A percentile compares a stretch with the other conserved stretches of the same genome.
Evolutionary conservation across 2,797 vertebrate genomes (phyloP).

Genomic region (Novumbra hubbsi): DNA sequence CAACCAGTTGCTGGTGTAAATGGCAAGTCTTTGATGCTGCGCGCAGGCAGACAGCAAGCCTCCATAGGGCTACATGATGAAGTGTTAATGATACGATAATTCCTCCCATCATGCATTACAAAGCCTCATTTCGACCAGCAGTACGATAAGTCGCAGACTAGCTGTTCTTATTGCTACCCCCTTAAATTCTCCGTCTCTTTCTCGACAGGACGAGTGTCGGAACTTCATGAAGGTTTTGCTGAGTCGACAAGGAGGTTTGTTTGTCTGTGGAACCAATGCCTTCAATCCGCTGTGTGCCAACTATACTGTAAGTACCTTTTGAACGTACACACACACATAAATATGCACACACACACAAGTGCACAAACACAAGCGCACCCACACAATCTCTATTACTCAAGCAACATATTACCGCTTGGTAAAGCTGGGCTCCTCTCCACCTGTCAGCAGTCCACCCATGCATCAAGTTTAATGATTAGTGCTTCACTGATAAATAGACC

Average conservation of each 20-base stretch:
- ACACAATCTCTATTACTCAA: not conserved
- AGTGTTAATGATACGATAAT: conserved; percentile 62
- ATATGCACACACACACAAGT: not conserved
- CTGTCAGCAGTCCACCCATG: not conserved
- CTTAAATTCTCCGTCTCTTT: conserved; percentile 23
- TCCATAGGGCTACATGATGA: conserved; percentile 34
- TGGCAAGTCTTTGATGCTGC: not conserved
- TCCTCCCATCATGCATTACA: conserved; percentile 61
- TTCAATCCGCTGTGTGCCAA: conserved; percentile 95
- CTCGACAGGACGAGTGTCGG: conserved; percentile 86
- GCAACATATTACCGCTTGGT: not conserved
- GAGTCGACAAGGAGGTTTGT: conserved; percentile 80
- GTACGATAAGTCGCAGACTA: conserved; percentile 50
- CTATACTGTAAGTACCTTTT: conserved; percentile 84
- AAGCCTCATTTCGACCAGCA: conserved; percentile 55
- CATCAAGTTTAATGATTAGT: not conserved
- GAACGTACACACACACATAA: not conserved
- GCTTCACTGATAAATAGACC: conserved; percentile 18
- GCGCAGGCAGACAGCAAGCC: conserved; percentile 24
- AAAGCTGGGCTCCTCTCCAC: not conserved
- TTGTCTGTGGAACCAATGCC: conserved; percentile 92
- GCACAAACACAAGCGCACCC: not conserved
- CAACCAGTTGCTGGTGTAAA: conserved; percentile 43
- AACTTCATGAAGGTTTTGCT: conserved; percentile 95
- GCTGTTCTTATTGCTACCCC: not conserved